Conservation (phyloP, 2,888 invertebrate species). For the Odontothrips loti region DNA sequence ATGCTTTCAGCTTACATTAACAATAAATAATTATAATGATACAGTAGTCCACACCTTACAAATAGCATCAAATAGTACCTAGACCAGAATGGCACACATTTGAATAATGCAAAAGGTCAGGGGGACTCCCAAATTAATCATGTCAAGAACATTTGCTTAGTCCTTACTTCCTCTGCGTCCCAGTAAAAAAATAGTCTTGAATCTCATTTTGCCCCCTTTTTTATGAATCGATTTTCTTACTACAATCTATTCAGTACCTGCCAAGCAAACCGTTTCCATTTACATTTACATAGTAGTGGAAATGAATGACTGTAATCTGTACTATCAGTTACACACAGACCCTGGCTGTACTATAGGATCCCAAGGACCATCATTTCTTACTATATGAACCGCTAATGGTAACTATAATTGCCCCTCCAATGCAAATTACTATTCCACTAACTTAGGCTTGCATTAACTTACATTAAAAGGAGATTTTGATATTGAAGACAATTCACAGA, state of each 20-base stretch:
- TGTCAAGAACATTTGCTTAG: neutral
- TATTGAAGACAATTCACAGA: neutral
- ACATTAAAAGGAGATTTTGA: neutral
- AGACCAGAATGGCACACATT: neutral
- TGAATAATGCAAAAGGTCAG: neutral
- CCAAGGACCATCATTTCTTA: neutral
- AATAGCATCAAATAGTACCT: neutral
- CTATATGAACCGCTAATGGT: slow-evolving; percentile 12
- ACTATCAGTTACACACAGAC: neutral
- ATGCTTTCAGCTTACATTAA: slow-evolving; percentile 4
- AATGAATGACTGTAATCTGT: neutral
- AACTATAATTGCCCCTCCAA: neutral
- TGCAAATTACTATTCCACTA: neutral
- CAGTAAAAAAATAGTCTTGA: neutral
- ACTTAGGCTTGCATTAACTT: neutral
- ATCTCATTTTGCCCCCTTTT: neutral
- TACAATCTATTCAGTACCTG: no score
- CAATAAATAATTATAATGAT: neutral
- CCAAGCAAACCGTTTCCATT: neutral
- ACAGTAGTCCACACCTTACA: neutral
- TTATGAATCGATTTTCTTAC: neutral
- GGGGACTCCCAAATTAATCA: neutral
- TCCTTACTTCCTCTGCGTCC: neutral
- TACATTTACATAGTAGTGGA: neutral
- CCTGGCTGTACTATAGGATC: neutral